These are phyloP conservation scores for Ellobium chinense DNA, from an alignment of 2,888 invertebrate species.

Conservation along the genomic window DNA sequence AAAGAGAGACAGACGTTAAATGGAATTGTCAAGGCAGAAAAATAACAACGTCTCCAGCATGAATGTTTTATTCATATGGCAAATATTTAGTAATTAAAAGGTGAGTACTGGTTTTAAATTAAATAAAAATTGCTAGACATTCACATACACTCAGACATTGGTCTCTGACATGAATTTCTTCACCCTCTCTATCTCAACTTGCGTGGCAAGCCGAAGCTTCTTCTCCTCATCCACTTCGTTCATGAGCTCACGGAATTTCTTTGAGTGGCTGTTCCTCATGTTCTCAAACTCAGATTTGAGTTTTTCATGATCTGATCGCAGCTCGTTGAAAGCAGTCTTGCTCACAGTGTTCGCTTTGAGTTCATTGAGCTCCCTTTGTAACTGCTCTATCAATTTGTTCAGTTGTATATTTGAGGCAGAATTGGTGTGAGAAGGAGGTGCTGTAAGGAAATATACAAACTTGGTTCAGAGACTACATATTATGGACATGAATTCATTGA, in stretches of 20 bases:
- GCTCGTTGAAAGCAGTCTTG: slow-evolving; percentile 89
- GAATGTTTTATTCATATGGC: not conserved
- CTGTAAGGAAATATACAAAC: not conserved
- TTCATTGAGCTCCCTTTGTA: slow-evolving; percentile 66
- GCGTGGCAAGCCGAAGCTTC: slow-evolving; percentile 77
- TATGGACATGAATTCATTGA: too few relatives aligned
- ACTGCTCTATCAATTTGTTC: slow-evolving; percentile 47
- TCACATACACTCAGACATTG: slow-evolving; percentile 56
- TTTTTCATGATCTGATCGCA: slow-evolving; percentile 81
- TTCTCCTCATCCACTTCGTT: slow-evolving; percentile 78
- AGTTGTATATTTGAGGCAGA: slow-evolving; percentile 18
- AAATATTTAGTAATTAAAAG: not conserved
- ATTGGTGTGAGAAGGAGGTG: slow-evolving; percentile 5
- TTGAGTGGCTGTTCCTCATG: slow-evolving; percentile 60
- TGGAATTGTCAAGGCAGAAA: slow-evolving; percentile 8
- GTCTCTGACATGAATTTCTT: slow-evolving; percentile 73
- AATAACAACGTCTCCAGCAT: not conserved
- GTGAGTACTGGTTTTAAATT: not conserved
- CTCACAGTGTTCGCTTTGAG: slow-evolving; percentile 67
- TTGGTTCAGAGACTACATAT: too few relatives aligned
- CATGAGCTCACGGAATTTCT: slow-evolving; percentile 73
- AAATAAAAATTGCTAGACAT: not conserved
- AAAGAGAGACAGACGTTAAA: not conserved
- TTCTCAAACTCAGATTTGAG: slow-evolving; percentile 69
- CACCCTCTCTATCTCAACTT: slow-evolving; percentile 79